phyloP scores from a whole-genome alignment of 2,888 invertebrate genomes.

The Andrena flavipes region DNA sequence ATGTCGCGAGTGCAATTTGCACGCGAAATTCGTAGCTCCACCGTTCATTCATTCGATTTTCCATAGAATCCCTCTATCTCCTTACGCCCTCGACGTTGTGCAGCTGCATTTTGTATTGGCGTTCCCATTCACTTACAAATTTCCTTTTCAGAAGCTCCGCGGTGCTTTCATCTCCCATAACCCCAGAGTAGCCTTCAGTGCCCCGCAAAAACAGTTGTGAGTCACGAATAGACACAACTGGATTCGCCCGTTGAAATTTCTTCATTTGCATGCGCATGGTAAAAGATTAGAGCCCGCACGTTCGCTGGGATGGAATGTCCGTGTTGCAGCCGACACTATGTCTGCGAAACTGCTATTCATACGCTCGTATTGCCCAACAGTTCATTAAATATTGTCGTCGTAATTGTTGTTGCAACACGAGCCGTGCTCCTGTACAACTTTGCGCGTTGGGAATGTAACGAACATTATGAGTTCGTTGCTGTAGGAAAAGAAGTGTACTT shows the following conservation, averaged over 20 bases:
- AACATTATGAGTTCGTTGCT: neutral
- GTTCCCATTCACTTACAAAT: conserved; percentile 47
- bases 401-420: conserved; percentile 9
- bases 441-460: neutral
- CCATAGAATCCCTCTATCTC: conserved; percentile 19
- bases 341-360: conserved; percentile 31
- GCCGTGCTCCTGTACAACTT: neutral
- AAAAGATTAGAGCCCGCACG: conserved; percentile 35
- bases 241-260: conserved; percentile 50
- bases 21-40: neutral
- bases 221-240: conserved; percentile 48
- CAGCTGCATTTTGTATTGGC: conserved; percentile 30
- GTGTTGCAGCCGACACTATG: neutral
- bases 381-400: conserved; percentile 31
- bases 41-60: conserved; percentile 32
- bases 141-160: conserved; percentile 31
- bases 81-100: neutral
- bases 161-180: conserved; percentile 27
- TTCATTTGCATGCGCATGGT: conserved; percentile 39
- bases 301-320: conserved; percentile 19
- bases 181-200: conserved; percentile 14
- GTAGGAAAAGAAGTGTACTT: too few species aligned
- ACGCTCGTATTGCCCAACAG: conserved; percentile 12
- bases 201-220: conserved; percentile 49
- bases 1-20: conserved; percentile 10